Percentiles rank a stretch among this genome's conserved stretches.
Evolutionary conservation across 1,140 invertebrate genomes (phyloP).

Genomic region (Sesamia nonagrioides): DNA sequence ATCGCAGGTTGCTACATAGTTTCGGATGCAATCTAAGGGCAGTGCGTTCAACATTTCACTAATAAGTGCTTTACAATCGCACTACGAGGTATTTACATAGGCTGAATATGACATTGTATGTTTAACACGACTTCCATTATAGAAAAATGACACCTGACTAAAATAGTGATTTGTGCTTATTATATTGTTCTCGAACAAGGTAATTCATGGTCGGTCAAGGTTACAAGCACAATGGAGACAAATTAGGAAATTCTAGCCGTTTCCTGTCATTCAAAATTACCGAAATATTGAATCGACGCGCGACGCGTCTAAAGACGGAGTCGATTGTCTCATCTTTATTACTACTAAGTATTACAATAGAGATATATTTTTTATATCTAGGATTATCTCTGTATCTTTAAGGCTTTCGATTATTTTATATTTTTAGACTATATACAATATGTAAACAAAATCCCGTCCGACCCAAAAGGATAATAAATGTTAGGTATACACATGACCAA

Average conservation of each 20-base stretch:
- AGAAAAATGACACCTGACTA: slow-evolving; percentile 13
- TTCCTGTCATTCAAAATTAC: slow-evolving; percentile 12
- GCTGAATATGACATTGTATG: slow-evolving; percentile 52
- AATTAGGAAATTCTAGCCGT: slow-evolving; percentile 38
- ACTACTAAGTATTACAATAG: not conserved
- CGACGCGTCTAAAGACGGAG: not conserved
- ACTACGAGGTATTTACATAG: slow-evolving; percentile 53
- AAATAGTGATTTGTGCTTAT: slow-evolving; percentile 6
- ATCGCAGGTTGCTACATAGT: slow-evolving; percentile 40
- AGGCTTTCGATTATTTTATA: not conserved
- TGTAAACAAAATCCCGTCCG: no score
- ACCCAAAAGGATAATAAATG: no score
- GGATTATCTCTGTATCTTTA: not conserved
- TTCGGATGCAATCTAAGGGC: slow-evolving; percentile 47
- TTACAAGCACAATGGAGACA: slow-evolving; percentile 23
- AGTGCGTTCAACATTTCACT: slow-evolving; percentile 61
- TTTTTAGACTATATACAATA: not conserved
- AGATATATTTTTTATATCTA: not conserved
- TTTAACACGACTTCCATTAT: not conserved
- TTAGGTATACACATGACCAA: no score
- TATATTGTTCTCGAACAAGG: slow-evolving; percentile 24
- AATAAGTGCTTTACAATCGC: slow-evolving; percentile 60
- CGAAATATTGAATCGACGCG: not conserved
- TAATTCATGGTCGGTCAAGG: slow-evolving; percentile 31
- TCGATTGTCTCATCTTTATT: not conserved